Base-by-base conservation (phyloP, 2,113 vertebrate species). In the Cinclus cinclus region DNA sequence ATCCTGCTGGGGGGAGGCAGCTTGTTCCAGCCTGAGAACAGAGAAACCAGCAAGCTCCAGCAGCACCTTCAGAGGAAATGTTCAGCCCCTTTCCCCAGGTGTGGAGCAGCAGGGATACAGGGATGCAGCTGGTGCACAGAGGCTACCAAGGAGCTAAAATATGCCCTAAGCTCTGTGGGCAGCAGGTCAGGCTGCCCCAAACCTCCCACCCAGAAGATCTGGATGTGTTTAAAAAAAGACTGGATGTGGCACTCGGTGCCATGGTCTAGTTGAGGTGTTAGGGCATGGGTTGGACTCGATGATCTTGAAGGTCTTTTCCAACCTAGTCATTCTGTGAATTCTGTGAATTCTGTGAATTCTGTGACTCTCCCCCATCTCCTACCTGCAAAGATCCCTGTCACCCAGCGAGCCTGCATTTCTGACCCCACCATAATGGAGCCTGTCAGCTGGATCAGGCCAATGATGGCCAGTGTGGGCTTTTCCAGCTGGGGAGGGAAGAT, bases 391-490 rank as follows among this genome's bases (percentile, higher is more conserved):
- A 98, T 96, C 75, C 98, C 97, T 0, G 98, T 96, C 78, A 98
- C 98, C 99, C 98, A 99, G n/a, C 99, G 98, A 21, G 98, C 98
- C 93, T 99, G 99, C 96, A 99, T 98, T 96, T 99, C 99, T 62
- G 98, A 95, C 46, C 84, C 81, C 18, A 98, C 96, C 95, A 99
- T 98, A 37, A 98, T 88, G 11, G 99, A 98, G 21, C 99, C 99
- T 0, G 75, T 96, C 15, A 98, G 60, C 81, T 97, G 79, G 39
- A 99, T 42, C 42, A 98, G 82, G 63, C 99, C 99, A 4, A 99
- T 94, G 81, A 99, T 31, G 44, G 98, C 99, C 68, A 99, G 83
- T 0, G 99, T 99, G 1, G 98, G 95, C 62, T 68, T 98, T 69
- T 98, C 97, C 44, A 99, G 96, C 53, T 97, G 96, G 6, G 98